phyloP scores from a whole-genome alignment of 2,888 invertebrate genomes.

The Stenchaetothrips biformis region DNA sequence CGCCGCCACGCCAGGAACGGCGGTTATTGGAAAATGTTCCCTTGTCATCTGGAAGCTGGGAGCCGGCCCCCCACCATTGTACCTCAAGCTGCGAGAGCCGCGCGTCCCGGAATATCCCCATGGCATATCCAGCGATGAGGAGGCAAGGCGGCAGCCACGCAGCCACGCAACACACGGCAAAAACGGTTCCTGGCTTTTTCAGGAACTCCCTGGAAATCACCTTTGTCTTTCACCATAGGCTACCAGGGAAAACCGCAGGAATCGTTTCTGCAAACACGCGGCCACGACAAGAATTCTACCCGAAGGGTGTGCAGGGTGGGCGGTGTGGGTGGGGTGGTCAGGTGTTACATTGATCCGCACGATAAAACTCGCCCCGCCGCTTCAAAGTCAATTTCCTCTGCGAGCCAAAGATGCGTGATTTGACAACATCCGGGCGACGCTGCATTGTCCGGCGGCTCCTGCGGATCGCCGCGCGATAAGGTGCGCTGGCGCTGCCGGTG shows the following conservation, averaged over 20 bases:
- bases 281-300: too few relatives aligned
- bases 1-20: neutral
- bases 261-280: too few relatives aligned
- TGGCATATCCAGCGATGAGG: neutral
- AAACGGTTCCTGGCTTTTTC: too few relatives aligned
- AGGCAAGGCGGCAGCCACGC: neutral
- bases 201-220: too few relatives aligned
- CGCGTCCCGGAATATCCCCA: neutral
- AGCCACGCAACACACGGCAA: too few relatives aligned
- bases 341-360: neutral
- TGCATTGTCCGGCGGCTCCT: neutral
- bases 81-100: slow-evolving; percentile 14
- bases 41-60: neutral
- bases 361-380: neutral
- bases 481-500: too few relatives aligned
- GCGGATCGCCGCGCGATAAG: neutral
- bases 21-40: slow-evolving; percentile 24
- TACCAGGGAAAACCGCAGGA: too few relatives aligned
- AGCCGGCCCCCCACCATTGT: neutral
- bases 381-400: neutral
- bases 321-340: neutral
- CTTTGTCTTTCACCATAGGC: too few relatives aligned
- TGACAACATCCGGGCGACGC: neutral
- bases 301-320: neutral
- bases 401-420: neutral